Evolutionary conservation across 1,140 invertebrate species (phyloP).

Genomic region (Sipha flava): DNA sequence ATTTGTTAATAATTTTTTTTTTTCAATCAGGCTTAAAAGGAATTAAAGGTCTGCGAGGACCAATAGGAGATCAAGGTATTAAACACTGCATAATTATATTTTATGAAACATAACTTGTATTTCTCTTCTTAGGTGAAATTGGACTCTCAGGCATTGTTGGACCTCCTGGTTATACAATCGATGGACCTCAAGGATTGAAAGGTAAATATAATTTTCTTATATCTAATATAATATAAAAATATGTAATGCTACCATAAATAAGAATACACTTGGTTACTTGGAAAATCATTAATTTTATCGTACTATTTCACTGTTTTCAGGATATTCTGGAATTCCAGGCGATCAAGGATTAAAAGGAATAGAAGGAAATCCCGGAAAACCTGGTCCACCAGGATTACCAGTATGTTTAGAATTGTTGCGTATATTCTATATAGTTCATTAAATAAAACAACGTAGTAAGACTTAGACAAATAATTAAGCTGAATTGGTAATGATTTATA

Average conservation of each 20-base stretch:
- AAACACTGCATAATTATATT: background rate
- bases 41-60: slow-evolving; percentile 44
- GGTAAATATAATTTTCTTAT: background rate
- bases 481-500: slow-evolving; percentile 18
- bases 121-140: too few relatives aligned
- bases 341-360: slow-evolving; percentile 44
- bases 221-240: too few relatives aligned
- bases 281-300: too few relatives aligned
- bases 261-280: too few relatives aligned
- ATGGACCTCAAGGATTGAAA: slow-evolving; percentile 3
- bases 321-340: slow-evolving; percentile 43
- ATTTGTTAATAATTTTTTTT: too few relatives aligned
- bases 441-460: too few relatives aligned
- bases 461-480: background rate
- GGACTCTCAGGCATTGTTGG: slow-evolving; percentile 35
- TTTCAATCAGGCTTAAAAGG: slow-evolving; percentile 48
- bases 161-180: background rate
- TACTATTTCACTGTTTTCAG: slow-evolving; percentile 38
- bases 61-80: slow-evolving; percentile 36
- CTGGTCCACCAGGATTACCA: slow-evolving; percentile 41
- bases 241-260: too few relatives aligned
- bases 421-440: background rate
- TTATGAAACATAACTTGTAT: too few relatives aligned
- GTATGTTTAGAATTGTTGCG: slow-evolving; percentile 37
- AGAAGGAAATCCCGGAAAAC: slow-evolving; percentile 38